Percentiles rank a stretch among this genome's conserved stretches.
Evolutionary conservation across 2,113 vertebrate genomes (phyloP).

Genomic region (Brachirus orientalis): DNA sequence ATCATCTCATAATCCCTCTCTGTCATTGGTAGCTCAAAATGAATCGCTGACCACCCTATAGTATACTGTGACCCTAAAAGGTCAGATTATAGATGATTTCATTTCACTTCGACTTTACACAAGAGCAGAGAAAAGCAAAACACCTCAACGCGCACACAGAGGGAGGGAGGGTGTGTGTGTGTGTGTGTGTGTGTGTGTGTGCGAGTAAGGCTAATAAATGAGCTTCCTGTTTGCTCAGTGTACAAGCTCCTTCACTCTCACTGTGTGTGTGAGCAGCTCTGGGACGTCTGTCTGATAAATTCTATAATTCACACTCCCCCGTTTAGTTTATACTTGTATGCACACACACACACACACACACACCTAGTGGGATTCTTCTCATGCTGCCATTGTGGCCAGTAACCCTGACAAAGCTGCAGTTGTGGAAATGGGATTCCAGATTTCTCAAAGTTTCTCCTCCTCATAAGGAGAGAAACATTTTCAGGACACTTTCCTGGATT

Average conservation of each 20-base stretch:
- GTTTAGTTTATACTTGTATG: too few species aligned
- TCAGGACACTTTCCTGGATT: too few species aligned
- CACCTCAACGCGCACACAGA: not conserved
- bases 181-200: too few species aligned
- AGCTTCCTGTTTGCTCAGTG: constrained; percentile 13
- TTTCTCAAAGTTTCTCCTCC: too few species aligned
- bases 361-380: constrained; percentile 2
- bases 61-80: not conserved
- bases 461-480: not conserved
- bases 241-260: not conserved
- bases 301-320: constrained; percentile 50
- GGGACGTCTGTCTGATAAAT: constrained; percentile 52
- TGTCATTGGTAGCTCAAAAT: too few species aligned
- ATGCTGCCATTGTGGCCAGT: constrained; percentile 1
- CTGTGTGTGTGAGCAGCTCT: constrained; percentile 7
- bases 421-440: too few species aligned
- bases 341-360: not conserved
- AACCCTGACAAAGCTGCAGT: too few species aligned
- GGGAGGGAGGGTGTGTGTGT: too few species aligned
- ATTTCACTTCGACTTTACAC: constrained; percentile 6
- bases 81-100: constrained; percentile 15
- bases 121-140: not conserved
- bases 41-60: too few species aligned
- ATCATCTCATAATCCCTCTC: too few species aligned
- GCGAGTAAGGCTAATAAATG: constrained; percentile 8